Evolutionary conservation across 2,113 vertebrate species (phyloP).

Genomic region (Cygnus buccinator): DNA sequence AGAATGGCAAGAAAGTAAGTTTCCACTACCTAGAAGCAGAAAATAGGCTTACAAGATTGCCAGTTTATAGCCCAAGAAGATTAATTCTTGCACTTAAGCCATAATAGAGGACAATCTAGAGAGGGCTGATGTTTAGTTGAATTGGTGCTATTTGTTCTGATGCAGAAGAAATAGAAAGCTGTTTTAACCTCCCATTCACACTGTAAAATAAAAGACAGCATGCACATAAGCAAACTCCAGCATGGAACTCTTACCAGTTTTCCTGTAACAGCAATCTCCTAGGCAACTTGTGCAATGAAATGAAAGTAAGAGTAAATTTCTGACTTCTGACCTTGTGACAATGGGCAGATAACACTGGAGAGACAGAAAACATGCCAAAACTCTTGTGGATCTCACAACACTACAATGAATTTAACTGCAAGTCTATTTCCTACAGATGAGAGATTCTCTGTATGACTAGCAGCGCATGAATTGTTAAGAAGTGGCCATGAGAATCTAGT

Average conservation of each 20-base stretch:
- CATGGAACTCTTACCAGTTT: background rate
- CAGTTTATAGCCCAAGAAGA: constrained; percentile 33
- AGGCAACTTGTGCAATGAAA: constrained; percentile 21
- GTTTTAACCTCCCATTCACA: background rate
- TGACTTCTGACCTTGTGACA: constrained; percentile 10
- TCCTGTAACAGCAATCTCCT: background rate
- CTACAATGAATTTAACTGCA: background rate
- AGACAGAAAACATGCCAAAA: constrained; percentile 5
- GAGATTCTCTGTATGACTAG: background rate
- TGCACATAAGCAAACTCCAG: background rate
- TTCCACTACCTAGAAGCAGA: background rate
- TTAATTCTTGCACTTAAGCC: constrained; percentile 48
- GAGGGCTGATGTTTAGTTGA: constrained; percentile 15
- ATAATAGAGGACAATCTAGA: constrained; percentile 13
- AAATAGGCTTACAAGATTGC: constrained; percentile 44
- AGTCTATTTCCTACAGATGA: background rate
- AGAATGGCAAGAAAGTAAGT: background rate
- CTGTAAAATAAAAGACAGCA: constrained; percentile 24
- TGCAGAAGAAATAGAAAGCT: constrained; percentile 32
- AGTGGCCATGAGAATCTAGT: background rate
- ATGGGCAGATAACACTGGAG: background rate
- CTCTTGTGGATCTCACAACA: background rate
- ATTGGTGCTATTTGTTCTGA: constrained; percentile 23
- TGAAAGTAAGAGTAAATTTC: background rate
- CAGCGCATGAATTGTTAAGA: background rate